phyloP scores from a whole-genome alignment of 2,113 vertebrate genomes.

The Hyperopisus bebe region DNA sequence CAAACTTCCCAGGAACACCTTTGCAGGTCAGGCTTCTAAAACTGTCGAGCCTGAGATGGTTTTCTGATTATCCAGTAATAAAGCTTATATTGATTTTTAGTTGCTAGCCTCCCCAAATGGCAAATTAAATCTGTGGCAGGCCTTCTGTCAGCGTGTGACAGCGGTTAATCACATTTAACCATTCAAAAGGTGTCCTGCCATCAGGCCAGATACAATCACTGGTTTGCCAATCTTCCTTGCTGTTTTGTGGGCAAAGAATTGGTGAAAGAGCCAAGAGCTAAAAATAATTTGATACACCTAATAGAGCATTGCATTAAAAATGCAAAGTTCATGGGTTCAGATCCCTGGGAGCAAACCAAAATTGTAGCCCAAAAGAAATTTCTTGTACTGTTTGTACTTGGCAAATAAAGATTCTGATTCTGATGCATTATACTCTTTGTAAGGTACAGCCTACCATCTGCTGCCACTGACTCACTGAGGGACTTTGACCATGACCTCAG shows the following conservation, averaged over 20 bases:
- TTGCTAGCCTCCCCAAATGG: too few species aligned
- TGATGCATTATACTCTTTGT: too few species aligned
- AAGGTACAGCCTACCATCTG: too few species aligned
- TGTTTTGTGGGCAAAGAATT: background rate
- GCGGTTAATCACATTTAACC: background rate
- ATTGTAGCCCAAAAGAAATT: background rate
- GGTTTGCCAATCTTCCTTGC: background rate
- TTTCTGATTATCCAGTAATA: background rate
- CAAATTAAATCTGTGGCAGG: background rate
- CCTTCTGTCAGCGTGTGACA: background rate
- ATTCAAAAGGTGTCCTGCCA: background rate
- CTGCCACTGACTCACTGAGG: too few species aligned
- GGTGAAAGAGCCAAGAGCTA: background rate
- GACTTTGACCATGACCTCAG: too few species aligned
- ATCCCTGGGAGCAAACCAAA: background rate
- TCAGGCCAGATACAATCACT: background rate
- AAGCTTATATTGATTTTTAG: too few species aligned
- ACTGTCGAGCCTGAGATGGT: background rate
- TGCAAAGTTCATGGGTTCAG: background rate
- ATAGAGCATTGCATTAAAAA: background rate
- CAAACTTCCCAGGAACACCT: background rate
- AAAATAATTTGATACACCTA: background rate
- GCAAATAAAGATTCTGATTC: too few species aligned
- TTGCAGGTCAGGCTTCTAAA: background rate
- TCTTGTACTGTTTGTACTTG: too few species aligned